Conservation (phyloP, 1,140 invertebrate genomes). For the Acromyrmex charruanus region DNA sequence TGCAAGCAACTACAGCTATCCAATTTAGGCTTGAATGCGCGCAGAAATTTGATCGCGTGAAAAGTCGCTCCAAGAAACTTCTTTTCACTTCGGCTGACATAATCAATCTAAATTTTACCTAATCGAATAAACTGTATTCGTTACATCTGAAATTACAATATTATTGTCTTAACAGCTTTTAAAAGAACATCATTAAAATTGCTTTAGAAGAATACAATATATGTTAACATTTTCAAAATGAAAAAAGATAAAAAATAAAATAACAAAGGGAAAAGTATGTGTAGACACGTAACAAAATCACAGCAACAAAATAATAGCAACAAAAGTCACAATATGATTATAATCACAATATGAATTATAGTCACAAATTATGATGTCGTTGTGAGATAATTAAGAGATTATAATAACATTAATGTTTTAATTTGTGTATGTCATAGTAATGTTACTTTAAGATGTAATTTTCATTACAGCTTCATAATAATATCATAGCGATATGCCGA, state of each 20-base stretch:
- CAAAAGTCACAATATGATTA: too few species aligned
- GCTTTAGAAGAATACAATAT: background rate
- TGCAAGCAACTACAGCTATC: background rate
- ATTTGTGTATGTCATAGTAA: too few species aligned
- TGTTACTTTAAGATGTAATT: too few species aligned
- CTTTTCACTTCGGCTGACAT: conserved; percentile 51
- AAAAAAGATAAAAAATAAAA: background rate
- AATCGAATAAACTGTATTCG: conserved; percentile 14
- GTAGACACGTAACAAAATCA: too few species aligned
- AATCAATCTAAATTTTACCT: conserved; percentile 43
- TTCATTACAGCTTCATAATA: too few species aligned
- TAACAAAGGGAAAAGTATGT: background rate
- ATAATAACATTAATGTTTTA: too few species aligned
- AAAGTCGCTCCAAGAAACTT: conserved; percentile 32
- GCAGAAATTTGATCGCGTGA: conserved; percentile 33
- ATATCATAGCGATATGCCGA: too few species aligned
- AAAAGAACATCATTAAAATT: background rate
- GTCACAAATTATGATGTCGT: too few species aligned
- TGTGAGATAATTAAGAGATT: too few species aligned
- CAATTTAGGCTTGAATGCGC: conserved; percentile 59
- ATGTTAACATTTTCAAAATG: background rate
- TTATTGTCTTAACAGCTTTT: background rate
- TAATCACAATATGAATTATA: too few species aligned
- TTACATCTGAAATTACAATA: background rate
- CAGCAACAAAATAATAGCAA: background rate